Base-by-base conservation (phyloP, 2,888 invertebrate species). In the Lucinisca nassula region DNA sequence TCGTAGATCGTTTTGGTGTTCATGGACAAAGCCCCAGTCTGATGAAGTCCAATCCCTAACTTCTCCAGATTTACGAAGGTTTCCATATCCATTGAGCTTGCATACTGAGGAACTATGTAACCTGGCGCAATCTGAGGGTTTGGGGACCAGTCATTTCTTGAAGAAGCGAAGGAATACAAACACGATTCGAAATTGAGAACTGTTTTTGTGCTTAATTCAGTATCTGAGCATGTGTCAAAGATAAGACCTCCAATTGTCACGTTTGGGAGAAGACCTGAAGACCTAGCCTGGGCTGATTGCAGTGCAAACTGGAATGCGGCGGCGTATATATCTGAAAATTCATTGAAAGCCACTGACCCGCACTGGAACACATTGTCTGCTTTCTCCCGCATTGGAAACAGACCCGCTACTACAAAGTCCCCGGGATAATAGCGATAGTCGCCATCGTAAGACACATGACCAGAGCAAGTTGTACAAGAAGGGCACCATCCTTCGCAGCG, bases 241-340 rank as follows among this genome's bases (percentile, higher is more conserved):
- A 94, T 51, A 2, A 94, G 55, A 0, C 91, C 92, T 0, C 95
- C 95, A 0, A 94, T 61, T 0, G 32, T 82, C 0, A 94, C 82
- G 24, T 90, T 89, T 0, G 91, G 90, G 12, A 95, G 85, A 1
- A 93, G 74, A 24, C 88, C 78, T 0, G 90, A 85, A 72, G 93
- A 93, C 55, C 94, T 82, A 0, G 21, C 24, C n/a, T 91, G 85
- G 17, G 89, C 83, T 8, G 93, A 90, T 67, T 84, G 78, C 1
- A 95, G 76, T 4, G 94, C 94, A 76, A 89, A 95, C 77, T 93
- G 67, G 72, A 95, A 93, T 0, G 94, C 92, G 21, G 93, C 93
- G 8, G 91, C 89, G 14, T 85, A 61, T 14, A 89, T 80, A 8
- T 92, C 91, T 3, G 90, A 79, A 38, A 91, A 89, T 0, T 51